Percentiles rank a stretch among this genome's conserved stretches.
These are phyloP conservation scores for Gephyroberyx darwinii DNA, from an alignment of 2,797 vertebrate species.

Conservation along the genomic window DNA sequence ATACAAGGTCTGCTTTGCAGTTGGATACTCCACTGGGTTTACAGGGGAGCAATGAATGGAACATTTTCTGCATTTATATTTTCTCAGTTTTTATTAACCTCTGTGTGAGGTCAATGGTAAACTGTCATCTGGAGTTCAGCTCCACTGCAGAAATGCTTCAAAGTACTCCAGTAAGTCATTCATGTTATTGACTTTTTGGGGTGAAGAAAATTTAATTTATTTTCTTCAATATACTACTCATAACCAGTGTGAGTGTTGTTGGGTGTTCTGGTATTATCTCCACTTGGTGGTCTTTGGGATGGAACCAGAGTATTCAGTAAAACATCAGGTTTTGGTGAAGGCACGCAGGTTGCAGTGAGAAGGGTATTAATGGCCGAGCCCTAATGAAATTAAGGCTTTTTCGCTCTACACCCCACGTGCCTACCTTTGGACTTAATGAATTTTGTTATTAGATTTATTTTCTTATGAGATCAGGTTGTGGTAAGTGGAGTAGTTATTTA, in stretches of 20 bases:
- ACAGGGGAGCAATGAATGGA: slow-evolving; percentile 8
- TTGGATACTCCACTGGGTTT: neutral
- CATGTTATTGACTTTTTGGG: slow-evolving; percentile 38
- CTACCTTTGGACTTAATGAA: slow-evolving; percentile 9
- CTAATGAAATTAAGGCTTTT: slow-evolving; percentile 55
- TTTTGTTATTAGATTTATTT: neutral
- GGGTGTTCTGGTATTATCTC: slow-evolving; percentile 46
- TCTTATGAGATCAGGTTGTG: neutral
- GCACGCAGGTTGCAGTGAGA: slow-evolving; percentile 20
- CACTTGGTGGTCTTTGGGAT: slow-evolving; percentile 35
- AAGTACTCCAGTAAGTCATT: slow-evolving; percentile 17
- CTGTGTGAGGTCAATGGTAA: neutral
- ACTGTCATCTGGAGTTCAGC: slow-evolving; percentile 1
- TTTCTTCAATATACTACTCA: slow-evolving; percentile 16
- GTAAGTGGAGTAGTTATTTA: neutral
- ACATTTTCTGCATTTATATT: neutral
- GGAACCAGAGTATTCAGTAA: slow-evolving; percentile 44
- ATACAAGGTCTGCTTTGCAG: neutral
- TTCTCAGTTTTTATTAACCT: neutral
- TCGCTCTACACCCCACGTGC: neutral
- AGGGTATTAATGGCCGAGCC: neutral
- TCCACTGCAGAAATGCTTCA: slow-evolving; percentile 11
- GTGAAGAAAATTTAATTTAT: slow-evolving; percentile 43
- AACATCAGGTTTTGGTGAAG: slow-evolving; percentile 35
- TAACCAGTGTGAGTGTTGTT: slow-evolving; percentile 23